Base-by-base conservation (phyloP, 2,888 invertebrate genomes). In the Fragum whitleyi region DNA sequence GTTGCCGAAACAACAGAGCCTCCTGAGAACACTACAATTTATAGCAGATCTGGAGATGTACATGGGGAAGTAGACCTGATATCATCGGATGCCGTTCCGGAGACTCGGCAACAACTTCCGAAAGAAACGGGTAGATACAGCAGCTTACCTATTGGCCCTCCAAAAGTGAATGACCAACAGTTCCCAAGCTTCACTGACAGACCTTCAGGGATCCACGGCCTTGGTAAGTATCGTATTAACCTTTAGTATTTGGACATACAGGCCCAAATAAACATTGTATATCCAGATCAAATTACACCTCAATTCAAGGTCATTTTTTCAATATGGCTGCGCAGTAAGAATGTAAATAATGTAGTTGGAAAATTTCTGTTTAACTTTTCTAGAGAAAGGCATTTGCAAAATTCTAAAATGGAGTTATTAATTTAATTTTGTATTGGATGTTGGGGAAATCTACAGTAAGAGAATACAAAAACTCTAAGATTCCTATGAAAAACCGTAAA, bases 71-170 rank as follows among this genome's bases (percentile, higher is more conserved):
- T 47, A 47, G 47, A 39, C 6, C 7, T 39, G 6, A 14, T 47
- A 3, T 47, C 47, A n/a, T 47, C 47, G 16, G 47, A 47, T n/a
- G 47, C 47, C 14, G 47, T 47, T 19, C 47, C 47, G 14, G 14
- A 14, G 3, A 2, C 3, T 9, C 14, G 3, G 2, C 7, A 47
- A n/a, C 19, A 47, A 47, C 5, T n/a, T 9, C 14, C 2, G 5
- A n/a, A 47, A 47, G 47, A 14, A 3, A 47, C 47, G 2, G n/a
- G 32, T 2, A 70, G 36, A 23, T 55, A 21, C 21, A 62, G 11
- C 1, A 89, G 89, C 78, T 62, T 90, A 74, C 90, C 89, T 2
- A 74, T 83, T 16, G 79, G 76, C 2, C 78, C 77, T 28, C 62
- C 78, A 0, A 47, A 47, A 47, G 32, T 70, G 0, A 62, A 61